phyloP scores from a whole-genome alignment of 2,113 vertebrate genomes.

The Bettongia penicillata region DNA sequence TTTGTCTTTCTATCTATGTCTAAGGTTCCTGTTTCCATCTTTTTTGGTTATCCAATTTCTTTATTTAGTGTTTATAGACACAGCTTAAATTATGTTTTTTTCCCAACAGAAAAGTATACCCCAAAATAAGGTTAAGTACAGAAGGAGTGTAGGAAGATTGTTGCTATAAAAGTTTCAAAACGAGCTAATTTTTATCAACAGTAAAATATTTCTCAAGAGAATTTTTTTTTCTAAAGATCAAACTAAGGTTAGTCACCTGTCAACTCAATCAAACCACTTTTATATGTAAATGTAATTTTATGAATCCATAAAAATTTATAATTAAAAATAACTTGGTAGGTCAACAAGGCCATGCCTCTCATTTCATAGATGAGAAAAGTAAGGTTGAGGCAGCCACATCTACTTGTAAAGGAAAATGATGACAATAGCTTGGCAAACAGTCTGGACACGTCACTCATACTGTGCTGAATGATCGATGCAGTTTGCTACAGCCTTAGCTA shows the following conservation, averaged over 20 bases:
- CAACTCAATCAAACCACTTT: neutral
- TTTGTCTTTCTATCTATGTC: neutral
- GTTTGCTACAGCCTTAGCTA: constrained; percentile 11
- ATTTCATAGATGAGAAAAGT: neutral
- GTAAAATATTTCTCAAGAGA: neutral
- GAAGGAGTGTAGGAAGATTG: constrained; percentile 53
- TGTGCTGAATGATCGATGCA: neutral
- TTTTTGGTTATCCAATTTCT: neutral
- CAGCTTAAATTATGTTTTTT: constrained; percentile 10
- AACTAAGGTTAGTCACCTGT: neutral
- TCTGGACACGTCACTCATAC: neutral
- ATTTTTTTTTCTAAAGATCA: constrained; percentile 42
- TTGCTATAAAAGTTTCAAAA: constrained; percentile 39
- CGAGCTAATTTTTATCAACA: constrained; percentile 35
- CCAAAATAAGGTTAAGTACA: constrained; percentile 42
- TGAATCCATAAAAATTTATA: neutral
- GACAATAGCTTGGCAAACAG: neutral
- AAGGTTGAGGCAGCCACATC: neutral
- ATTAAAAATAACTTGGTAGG: neutral
- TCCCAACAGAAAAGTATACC: constrained; percentile 34
- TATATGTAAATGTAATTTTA: neutral
- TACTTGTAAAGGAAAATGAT: neutral
- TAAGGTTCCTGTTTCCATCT: neutral
- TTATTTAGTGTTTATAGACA: neutral
- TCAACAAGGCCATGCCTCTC: neutral